Evolutionary conservation across 2,888 invertebrate genomes (phyloP).

Genomic region (Tetragnatha montana): DNA sequence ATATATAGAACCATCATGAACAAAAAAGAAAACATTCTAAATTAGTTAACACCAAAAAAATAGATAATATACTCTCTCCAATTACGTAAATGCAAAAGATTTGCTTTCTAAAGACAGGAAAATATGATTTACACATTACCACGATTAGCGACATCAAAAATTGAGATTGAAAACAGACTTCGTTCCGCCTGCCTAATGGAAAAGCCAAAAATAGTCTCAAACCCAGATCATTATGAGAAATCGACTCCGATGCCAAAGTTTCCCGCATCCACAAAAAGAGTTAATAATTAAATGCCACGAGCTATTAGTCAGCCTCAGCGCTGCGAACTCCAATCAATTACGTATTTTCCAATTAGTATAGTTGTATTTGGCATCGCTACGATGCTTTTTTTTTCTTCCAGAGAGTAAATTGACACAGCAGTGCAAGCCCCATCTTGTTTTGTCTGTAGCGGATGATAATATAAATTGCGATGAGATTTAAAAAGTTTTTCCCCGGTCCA

Average conservation of each 20-base stretch:
- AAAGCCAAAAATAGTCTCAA: not conserved
- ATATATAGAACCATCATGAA: too few relatives aligned
- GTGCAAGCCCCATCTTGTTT: not conserved
- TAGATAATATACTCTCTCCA: not conserved
- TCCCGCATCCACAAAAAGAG: conserved; percentile 3
- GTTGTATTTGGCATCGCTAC: conserved; percentile 10
- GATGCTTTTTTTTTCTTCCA: not conserved
- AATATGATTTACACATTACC: not conserved
- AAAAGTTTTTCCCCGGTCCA: not conserved
- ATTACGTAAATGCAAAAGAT: not conserved
- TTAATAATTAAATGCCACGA: conserved; percentile 40
- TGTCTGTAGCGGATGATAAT: not conserved
- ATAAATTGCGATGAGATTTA: not conserved
- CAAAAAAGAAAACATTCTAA: not conserved
- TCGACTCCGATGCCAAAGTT: conserved; percentile 13
- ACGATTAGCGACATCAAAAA: not conserved
- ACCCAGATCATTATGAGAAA: not conserved
- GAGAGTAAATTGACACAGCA: not conserved
- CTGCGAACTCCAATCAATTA: conserved; percentile 36
- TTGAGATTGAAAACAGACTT: not conserved
- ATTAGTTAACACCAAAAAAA: not conserved
- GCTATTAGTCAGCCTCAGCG: conserved; percentile 13
- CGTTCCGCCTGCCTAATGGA: not conserved
- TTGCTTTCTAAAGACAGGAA: not conserved
- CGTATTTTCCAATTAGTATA: conserved; percentile 37